Percentiles rank a stretch among this genome's conserved stretches.
Evolutionary conservation across 2,113 vertebrate species (phyloP).

Genomic region (Pseudopipra pipra): DNA sequence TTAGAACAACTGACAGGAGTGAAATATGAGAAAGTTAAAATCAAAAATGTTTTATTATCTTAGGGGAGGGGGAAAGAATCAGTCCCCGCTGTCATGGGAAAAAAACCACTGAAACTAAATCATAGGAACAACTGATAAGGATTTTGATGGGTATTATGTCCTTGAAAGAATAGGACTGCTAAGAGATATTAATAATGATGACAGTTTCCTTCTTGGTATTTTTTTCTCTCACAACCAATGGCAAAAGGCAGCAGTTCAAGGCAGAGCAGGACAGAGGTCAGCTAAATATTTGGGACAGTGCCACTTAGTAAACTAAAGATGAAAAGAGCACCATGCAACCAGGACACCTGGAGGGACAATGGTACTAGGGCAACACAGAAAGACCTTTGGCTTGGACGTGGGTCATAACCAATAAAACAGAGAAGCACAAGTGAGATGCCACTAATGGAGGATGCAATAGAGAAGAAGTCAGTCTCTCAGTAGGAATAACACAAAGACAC

Average conservation of each 20-base stretch:
- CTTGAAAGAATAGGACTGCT: neutral
- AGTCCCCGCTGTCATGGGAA: neutral
- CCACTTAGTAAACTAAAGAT: neutral
- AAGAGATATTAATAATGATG: neutral
- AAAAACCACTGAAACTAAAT: neutral
- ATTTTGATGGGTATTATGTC: neutral
- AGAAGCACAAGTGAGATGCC: neutral
- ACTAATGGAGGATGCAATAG: neutral
- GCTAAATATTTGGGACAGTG: neutral
- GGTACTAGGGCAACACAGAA: neutral
- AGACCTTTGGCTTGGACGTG: neutral
- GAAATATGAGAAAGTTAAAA: neutral
- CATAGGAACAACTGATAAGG: neutral
- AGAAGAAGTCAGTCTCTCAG: neutral
- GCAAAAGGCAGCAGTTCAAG: neutral
- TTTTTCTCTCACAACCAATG: neutral
- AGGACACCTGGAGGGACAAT: neutral
- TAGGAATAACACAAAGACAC: neutral
- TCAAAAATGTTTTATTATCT: neutral
- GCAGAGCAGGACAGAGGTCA: neutral
- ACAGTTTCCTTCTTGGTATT: neutral
- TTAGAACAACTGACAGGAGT: neutral
- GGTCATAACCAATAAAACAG: neutral
- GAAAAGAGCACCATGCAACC: neutral
- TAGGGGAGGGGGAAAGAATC: neutral